A percentile compares a stretch with the other conserved stretches of the same genome.
Evolutionary conservation across 37 sponge, comb jelly and placozoan genomes (phyloP).

Genomic region (Ephydatia muelleri): DNA sequence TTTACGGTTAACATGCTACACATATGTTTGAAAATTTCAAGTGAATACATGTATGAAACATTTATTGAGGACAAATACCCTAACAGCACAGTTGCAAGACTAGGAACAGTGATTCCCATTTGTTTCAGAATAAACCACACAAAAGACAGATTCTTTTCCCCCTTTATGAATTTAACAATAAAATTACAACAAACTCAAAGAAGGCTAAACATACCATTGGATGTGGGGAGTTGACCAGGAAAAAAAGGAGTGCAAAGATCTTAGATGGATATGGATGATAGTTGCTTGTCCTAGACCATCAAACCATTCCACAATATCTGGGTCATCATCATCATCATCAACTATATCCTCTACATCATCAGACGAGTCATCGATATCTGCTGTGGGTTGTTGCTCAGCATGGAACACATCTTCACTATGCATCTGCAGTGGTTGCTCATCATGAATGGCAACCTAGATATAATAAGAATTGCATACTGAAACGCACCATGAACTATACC

Average conservation of each 20-base stretch:
- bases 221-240: conserved; percentile 17
- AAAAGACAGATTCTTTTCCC: background rate
- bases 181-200: background rate
- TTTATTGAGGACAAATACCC: background rate
- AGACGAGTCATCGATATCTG: no score
- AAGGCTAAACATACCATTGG: conserved; percentile 23
- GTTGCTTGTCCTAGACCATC: background rate
- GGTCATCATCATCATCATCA: background rate
- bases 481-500: no score
- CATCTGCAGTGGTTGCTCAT: no score
- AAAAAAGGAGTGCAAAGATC: conserved; percentile 16
- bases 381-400: no score
- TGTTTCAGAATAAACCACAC: background rate
- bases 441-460: no score
- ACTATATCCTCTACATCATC: background rate
- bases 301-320: background rate
- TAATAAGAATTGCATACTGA: no score
- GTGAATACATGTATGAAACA: background rate
- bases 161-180: background rate
- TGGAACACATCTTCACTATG: no score
- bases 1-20: background rate
- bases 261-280: conserved; percentile 12
- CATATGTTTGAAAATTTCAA: background rate
- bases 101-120: background rate
- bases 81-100: background rate